Percentiles rank a stretch among this genome's conserved stretches.
Conservation (phyloP, 2,113 vertebrate genomes). For the Eurypyga helias region DNA sequence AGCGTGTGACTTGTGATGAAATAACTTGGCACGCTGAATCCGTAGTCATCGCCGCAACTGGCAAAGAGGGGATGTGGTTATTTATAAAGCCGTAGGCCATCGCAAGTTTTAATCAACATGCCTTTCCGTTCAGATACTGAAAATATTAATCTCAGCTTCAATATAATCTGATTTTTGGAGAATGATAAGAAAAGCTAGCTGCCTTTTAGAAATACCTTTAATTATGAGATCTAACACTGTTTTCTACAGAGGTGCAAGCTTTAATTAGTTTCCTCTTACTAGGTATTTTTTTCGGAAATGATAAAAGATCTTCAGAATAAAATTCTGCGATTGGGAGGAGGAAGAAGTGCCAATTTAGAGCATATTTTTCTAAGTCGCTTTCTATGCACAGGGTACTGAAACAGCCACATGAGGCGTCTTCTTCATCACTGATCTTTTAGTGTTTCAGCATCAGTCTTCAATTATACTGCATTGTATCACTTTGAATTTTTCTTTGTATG, state of each 20-base stretch:
- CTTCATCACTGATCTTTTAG: background rate
- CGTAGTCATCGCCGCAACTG: background rate
- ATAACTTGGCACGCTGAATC: conserved; percentile 11
- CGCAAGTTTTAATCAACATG: background rate
- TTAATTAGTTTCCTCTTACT: background rate
- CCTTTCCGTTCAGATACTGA: conserved; percentile 16
- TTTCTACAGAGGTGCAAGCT: background rate
- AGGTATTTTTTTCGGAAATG: background rate
- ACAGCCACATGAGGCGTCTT: background rate
- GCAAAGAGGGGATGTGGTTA: background rate
- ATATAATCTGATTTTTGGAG: background rate
- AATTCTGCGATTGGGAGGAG: background rate
- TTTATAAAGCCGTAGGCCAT: conserved; percentile 51
- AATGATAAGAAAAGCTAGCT: background rate
- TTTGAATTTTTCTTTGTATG: background rate
- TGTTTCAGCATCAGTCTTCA: background rate
- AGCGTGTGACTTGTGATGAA: conserved; percentile 10
- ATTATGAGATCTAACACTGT: background rate
- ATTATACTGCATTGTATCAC: background rate
- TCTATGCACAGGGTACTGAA: background rate
- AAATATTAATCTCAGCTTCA: conserved; percentile 39
- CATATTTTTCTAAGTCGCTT: background rate
- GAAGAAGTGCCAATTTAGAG: background rate
- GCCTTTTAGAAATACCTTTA: background rate
- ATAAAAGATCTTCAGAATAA: background rate